Evolutionary conservation across 2,113 vertebrate genomes (phyloP), one percentile per base, ranked within the genome.

Genomic region (Thymallus thymallus): DNA sequence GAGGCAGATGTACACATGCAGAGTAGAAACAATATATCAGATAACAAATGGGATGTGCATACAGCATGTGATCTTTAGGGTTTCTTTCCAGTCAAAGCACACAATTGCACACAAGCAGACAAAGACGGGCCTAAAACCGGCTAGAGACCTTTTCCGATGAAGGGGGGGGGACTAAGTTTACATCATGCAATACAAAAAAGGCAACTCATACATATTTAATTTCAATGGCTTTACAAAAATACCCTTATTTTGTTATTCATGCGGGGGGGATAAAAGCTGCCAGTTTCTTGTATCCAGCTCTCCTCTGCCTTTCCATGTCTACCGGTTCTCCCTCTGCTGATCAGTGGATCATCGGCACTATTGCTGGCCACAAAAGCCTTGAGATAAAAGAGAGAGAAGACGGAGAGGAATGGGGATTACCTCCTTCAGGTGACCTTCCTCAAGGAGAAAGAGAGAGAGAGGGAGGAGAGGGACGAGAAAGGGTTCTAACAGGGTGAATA

Each of bases 371-470:
- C 84, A 88, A 87, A 14, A 90, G 82, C 87, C 81, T 73, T 78
- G 56, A 84, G 87, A 88, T 88, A 86, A 91, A 88, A 88, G 73
- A 82, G 69, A 60, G 65, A 82, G 29, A 24, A 85, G 82, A 84
- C 75, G 83, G 84, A 79, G 83, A 79, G 76, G 82, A 86, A 85
- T 79, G 80, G 79, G 86, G 85, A 90, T 91, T 90, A 88, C 79
- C 88, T 92, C 85, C 87, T 90, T 91, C 84, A 87, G 85, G 83
- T 90, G 91, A 92, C 90, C 92, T 93, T 92, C 83, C 65, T 71
- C 64, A 75, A 67, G 69, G 14, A 46, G 65, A 69, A 65, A 46
- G 66, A 67, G 65, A 67, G 32, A 68, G 45, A 45, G 60, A 67
- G 48, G 32, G 61, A 32, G 55, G 24, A 62, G 74, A 18, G 32